A percentile compares a stretch with the other conserved stretches of the same genome.
Evolutionary conservation across 1,140 invertebrate species (phyloP).

Genomic region (Microplitis demolitor): DNA sequence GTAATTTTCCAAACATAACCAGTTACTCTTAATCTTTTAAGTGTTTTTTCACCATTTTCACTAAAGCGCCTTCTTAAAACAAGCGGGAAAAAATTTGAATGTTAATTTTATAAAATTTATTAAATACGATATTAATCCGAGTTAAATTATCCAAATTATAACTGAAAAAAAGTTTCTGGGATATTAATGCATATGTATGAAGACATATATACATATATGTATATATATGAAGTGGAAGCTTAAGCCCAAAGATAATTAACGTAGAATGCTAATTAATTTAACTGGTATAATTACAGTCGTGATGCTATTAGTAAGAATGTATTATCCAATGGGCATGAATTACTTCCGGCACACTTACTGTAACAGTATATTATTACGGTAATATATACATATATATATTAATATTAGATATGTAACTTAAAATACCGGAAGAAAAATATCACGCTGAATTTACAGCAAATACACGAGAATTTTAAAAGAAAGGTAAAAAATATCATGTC

Average conservation of each 20-base stretch:
- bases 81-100: too few species aligned
- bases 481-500: too few species aligned
- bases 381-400: not conserved
- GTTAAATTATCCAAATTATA: not conserved
- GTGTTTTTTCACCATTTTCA: too few species aligned
- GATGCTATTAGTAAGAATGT: conserved; percentile 13
- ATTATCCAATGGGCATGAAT: conserved; percentile 8
- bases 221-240: not conserved
- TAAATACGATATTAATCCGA: not conserved
- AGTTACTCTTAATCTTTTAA: too few species aligned
- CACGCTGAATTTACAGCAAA: too few species aligned
- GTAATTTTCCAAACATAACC: too few species aligned
- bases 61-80: too few species aligned
- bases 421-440: too few species aligned
- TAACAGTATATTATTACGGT: too few species aligned
- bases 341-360: not conserved
- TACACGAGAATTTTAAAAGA: too few species aligned
- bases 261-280: conserved; percentile 11
- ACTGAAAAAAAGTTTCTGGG: not conserved
- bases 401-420: not conserved
- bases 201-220: not conserved
- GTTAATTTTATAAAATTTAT: too few species aligned
- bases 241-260: conserved; percentile 9
- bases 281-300: not conserved
- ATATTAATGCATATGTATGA: not conserved